Base-by-base conservation (phyloP, 2,797 vertebrate species). In the Ceyx erithaca region DNA sequence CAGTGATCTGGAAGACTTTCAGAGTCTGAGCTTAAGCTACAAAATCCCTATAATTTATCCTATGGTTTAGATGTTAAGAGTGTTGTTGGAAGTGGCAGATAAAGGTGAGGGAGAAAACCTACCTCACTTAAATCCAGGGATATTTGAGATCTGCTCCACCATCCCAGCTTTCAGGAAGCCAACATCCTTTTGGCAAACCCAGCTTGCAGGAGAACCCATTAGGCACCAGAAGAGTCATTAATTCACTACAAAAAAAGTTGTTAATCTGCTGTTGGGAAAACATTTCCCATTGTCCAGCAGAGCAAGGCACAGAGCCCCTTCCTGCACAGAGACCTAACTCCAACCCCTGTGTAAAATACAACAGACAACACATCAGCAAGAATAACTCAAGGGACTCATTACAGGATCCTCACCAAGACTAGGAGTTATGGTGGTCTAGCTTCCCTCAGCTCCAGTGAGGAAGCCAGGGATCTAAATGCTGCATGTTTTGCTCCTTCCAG, bases 311-410 rank as follows among this genome's bases (percentile, higher is more conserved):
- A 43, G 55, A 37, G 5, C 67, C 61, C 28, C 15, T 26, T 54
- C 72, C 58, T 35, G 15, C 46, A n/a, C 0, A 0, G 61, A 45
- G 31, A 41, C 2, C 0, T 17, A 33, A 26, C n/a, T 28, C 78
- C 28, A 11, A 57, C 51, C 25, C 1, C 0, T 1, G 15, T 10
- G 30, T 41, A 12, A 51, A 62, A 40, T 2, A 4, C 22, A 37
- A 1, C 1, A 33, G 15, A 5, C 41, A 12, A 1, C 14, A 13
- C 49, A 25, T 6, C 59, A 58, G 62, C 20, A 45, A 40, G 73
- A 43, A 3, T 7, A 28, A 33, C 21, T 35, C 17, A 7, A 33
- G 46, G 0, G 26, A 2, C 33, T 33, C 37, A 3, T 16, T 1
- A 58, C 13, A 30, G 28, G 49, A 21, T 88, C 21, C 41, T 80